These are phyloP conservation scores for Yponomeuta plumbellus DNA, from an alignment of 2,888 invertebrate genomes.

Conservation along the genomic window DNA sequence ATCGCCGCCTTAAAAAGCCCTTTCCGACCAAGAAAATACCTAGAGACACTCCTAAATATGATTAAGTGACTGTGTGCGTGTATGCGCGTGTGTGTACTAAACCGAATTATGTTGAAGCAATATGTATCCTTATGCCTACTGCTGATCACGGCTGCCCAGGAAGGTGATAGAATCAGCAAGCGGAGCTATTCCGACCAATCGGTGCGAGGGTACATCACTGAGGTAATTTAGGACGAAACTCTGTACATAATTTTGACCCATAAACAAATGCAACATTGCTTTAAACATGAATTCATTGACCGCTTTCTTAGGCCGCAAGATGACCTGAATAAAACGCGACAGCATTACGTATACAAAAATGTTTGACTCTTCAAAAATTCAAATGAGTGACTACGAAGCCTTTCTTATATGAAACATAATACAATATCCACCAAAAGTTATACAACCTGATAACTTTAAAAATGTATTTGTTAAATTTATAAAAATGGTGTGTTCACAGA, in stretches of 20 bases:
- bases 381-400: too few species aligned
- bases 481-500: conserved; percentile 66
- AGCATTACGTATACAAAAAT: too few species aligned
- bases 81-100: conserved; percentile 3
- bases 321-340: background rate
- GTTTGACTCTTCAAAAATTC: too few species aligned
- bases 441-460: too few species aligned
- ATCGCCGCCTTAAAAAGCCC: conserved; percentile 39
- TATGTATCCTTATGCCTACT: conserved; percentile 56
- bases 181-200: conserved; percentile 88
- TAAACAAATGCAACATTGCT: background rate
- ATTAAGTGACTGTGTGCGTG: conserved; percentile 12
- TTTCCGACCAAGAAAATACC: conserved; percentile 45
- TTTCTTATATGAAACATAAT: too few species aligned
- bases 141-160: conserved; percentile 52
- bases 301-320: background rate
- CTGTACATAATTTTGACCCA: background rate
- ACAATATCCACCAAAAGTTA: too few species aligned
- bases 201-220: conserved; percentile 87
- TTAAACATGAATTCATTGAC: too few species aligned
- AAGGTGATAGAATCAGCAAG: conserved; percentile 65
- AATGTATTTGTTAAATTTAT: background rate
- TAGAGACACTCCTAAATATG: conserved; percentile 38
- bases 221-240: conserved; percentile 71
- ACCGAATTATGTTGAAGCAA: conserved; percentile 41